Evolutionary conservation across 1,140 invertebrate genomes (phyloP), one percentile per base, ranked within the genome.

Genomic region (Drosophila sp.): DNA sequence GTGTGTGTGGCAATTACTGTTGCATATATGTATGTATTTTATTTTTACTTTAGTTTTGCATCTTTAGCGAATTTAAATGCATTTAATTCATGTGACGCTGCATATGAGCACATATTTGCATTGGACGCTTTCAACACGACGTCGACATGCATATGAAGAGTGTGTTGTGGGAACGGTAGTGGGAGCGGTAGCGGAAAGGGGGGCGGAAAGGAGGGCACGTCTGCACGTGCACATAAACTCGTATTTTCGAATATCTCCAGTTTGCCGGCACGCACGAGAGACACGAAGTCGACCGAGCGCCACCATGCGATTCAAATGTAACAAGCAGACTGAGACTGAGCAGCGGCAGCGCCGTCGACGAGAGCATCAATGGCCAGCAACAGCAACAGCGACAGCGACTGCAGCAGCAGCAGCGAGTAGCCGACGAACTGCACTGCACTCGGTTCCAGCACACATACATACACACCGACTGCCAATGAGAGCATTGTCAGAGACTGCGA

Each of bases 1-100:
- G 48, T 29, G 36, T 63, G 32, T 53, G 13, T 34, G 36, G 29
- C 21, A 59, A 48, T 75, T 59, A 71, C 51, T 71, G 41, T 76
- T 56, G 69, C 78, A 70, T 21, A 21, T 21, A 21, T n/a, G n/a
- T n/a, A n/a, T n/a, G n/a, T n/a, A n/a, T n/a, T 21, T 7, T 29
- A 29, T 78, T 87, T 73, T 45, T 75, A 72, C 78, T 87, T 89
- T 56, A 77, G 69, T 72, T 38, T 73, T 56, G 57, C 73, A 38
- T 82, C 72, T 79, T 77, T 36, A 53, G 69, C 53, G 69, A 58
- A 79, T 83, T 83, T 83, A 66, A 87, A 72, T 76, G 61, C 76
- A 77, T 78, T 89, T 87, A 81, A 86, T 86, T 78, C 72, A 86
- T 87, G 75, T 77, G 71, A 51, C 72, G 75, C 27, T 29, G 75